Conservation (phyloP, 2,888 invertebrate genomes). For the Amphipyra tragopoginis region DNA sequence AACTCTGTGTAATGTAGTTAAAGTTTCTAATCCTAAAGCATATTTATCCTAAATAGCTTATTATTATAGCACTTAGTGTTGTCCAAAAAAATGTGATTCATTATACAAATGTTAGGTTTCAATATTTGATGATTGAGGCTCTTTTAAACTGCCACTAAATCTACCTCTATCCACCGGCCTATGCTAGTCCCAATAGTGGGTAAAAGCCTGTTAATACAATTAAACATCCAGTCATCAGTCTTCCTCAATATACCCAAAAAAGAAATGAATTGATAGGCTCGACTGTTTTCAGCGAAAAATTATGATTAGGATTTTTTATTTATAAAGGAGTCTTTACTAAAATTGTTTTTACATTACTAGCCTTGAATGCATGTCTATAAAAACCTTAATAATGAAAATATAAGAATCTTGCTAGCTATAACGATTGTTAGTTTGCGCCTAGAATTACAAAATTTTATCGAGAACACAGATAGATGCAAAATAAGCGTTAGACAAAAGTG, state of each 20-base stretch:
- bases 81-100: conserved; percentile 15
- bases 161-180: conserved; percentile 35
- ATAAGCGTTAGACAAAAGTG: too few species aligned
- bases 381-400: conserved; percentile 26
- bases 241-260: conserved; percentile 5
- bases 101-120: too few species aligned
- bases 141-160: conserved; percentile 11
- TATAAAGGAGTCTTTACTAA: too few species aligned
- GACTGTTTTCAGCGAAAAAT: background rate
- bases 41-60: conserved; percentile 3
- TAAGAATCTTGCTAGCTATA: conserved; percentile 56
- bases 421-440: conserved; percentile 43
- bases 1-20: conserved; percentile 1
- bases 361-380: conserved; percentile 50
- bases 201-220: background rate
- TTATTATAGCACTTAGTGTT: conserved; percentile 23
- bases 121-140: background rate
- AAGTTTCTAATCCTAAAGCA: conserved; percentile 12
- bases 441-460: conserved; percentile 26
- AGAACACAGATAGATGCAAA: conserved; percentile 34
- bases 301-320: too few species aligned
- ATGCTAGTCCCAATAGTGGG: background rate
- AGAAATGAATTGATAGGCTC: background rate
- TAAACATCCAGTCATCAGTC: background rate
- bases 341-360: conserved; percentile 16